Evolutionary conservation across 1,140 invertebrate species (phyloP).

Genomic region (Vanessa tameamea): DNA sequence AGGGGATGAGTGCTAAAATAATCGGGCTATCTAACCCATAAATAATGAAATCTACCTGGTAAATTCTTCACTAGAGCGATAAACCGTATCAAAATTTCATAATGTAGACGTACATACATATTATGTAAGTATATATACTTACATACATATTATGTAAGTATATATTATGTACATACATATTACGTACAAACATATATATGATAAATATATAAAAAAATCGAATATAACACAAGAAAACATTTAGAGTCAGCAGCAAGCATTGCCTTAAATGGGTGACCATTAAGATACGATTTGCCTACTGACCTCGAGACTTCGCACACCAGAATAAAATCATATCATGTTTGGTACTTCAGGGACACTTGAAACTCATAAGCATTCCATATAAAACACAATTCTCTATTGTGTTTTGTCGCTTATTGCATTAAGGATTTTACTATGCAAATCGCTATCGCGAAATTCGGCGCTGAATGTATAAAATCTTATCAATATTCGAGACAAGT

Average conservation of each 20-base stretch:
- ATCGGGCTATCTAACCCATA: no score
- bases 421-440: slow-evolving; percentile 17
- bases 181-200: no score
- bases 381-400: slow-evolving; percentile 29
- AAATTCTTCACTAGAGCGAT: no score
- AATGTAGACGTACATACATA: no score
- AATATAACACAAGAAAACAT: neutral
- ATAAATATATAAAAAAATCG: neutral
- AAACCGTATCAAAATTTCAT: no score
- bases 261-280: slow-evolving; percentile 13
- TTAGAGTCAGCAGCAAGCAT: neutral
- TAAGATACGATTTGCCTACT: slow-evolving; percentile 24
- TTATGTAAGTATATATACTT: no score
- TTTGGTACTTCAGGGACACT: slow-evolving; percentile 1
- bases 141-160: no score
- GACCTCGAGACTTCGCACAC: slow-evolving; percentile 28
- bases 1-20: no score
- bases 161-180: no score
- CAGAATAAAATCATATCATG: slow-evolving; percentile 4
- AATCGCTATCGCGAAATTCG: slow-evolving; percentile 28
- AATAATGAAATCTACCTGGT: no score
- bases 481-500: slow-evolving; percentile 34
- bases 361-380: slow-evolving; percentile 13
- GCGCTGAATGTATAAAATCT: slow-evolving; percentile 22
- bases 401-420: slow-evolving; percentile 1